Conservation (phyloP, 2,888 invertebrate genomes). For the Nebria salina region DNA sequence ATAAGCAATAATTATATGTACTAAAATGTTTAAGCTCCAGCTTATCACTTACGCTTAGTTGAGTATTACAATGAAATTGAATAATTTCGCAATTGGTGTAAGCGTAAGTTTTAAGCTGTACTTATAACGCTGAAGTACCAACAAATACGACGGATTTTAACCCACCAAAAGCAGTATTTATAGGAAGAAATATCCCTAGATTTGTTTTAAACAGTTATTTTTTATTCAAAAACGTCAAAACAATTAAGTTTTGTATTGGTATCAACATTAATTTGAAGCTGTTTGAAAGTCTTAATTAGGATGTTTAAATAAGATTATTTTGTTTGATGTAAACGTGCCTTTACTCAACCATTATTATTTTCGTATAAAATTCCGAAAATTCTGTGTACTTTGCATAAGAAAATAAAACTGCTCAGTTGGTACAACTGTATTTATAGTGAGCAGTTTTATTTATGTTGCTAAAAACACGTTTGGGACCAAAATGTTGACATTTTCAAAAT, state of each 20-base stretch:
- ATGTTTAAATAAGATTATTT: neutral
- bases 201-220: neutral
- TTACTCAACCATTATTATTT: neutral
- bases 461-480: neutral
- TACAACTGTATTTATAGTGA: too few relatives aligned
- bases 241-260: neutral
- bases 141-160: slow-evolving; percentile 17
- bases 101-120: neutral
- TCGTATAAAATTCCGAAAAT: neutral
- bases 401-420: too few relatives aligned
- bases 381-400: neutral
- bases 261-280: neutral
- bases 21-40: neutral
- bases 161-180: slow-evolving; percentile 35
- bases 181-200: slow-evolving; percentile 13
- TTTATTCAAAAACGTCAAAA: neutral
- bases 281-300: neutral
- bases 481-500: neutral
- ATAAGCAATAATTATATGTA: neutral
- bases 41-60: neutral
- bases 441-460: neutral
- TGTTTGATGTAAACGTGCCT: neutral
- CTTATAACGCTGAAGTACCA: neutral
- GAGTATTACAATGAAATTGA: neutral
- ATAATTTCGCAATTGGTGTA: too few relatives aligned